phyloP scores from a whole-genome alignment of 2,113 vertebrate genomes.

The Sinocyclocheilus maitianheensis region DNA sequence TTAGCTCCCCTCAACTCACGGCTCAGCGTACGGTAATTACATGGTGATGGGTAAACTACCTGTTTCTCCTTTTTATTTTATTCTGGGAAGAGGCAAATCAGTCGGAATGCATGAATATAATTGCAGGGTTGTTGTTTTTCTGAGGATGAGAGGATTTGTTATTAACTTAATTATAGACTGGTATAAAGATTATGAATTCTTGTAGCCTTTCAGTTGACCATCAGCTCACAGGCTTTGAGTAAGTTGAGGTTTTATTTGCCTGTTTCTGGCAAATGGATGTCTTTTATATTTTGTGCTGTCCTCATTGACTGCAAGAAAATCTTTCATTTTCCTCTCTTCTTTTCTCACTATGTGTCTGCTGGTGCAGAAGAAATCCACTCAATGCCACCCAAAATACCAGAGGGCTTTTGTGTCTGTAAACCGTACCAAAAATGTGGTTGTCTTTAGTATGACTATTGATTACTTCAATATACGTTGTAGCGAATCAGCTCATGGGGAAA shows the following conservation, averaged over 20 bases:
- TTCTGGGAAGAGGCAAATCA: neutral
- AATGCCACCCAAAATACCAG: neutral
- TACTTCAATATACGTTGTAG: neutral
- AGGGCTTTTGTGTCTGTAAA: neutral
- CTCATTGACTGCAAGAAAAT: neutral
- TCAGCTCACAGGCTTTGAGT: neutral
- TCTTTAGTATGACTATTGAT: neutral
- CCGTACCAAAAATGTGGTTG: neutral
- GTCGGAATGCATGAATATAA: neutral
- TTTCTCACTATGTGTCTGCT: neutral
- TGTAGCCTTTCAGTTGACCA: neutral
- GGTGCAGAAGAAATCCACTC: neutral
- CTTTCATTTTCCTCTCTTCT: neutral
- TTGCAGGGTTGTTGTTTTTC: neutral
- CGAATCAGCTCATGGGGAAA: no score
- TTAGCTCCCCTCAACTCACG: neutral
- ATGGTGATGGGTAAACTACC: constrained; percentile 14
- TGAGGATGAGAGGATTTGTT: neutral
- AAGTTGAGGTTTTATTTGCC: neutral
- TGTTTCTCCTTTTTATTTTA: neutral
- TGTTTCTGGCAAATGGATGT: neutral
- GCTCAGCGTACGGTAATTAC: neutral
- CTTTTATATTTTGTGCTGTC: neutral
- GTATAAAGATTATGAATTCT: neutral
- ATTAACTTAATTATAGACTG: neutral